Evolutionary conservation across 2,113 vertebrate species (phyloP), one percentile per base, ranked within the genome.

Genomic region (Hiodon alosoides): DNA sequence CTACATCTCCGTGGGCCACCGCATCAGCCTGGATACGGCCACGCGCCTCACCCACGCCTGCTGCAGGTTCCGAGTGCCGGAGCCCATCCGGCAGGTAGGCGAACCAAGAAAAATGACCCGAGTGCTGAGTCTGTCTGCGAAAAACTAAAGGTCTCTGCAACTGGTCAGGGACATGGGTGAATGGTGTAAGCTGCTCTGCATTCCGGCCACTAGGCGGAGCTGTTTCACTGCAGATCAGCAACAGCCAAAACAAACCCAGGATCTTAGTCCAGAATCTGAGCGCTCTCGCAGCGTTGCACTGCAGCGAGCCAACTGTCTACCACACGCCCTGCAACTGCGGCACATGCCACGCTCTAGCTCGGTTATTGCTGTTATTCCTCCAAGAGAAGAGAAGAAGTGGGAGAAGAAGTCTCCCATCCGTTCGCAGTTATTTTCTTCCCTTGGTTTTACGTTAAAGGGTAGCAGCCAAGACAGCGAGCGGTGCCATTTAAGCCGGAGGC

Each of bases 11-110:
- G 91, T 97, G 77, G 97, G 96, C 58, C 96, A 98, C 86, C 91
- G 84, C 71, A 90, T 94, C 76, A 92, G 91, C 67, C 88, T 98
- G 86, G 90, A 85, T 80, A 87, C 93, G 0, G 94, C 96, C 0
- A 90, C 94, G 68, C 87, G 80, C 4, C 91, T 98, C 2, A 94
- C 94, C 67, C 84, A 77, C 10, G 69, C 84, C 83, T 97, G 96
- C 91, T 96, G 95, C 86, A 87, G 83, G 3, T 94, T 91, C 89
- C 89, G 95, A 5, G 71, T 95, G 69, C 96, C 96, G 0, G 97
- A 98, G 88, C 97, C 96, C 51, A 94, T 95, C 89, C 92, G 95
- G 62, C 96, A 98, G 96, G 96, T 96, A 84, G 2, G n/a, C 4
- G 16, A 2, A 4, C 4, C 6, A 53, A 7, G 61, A 64, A 11